Percentiles rank a stretch among this genome's conserved stretches.
These are phyloP conservation scores for Aleadryas rufinucha DNA, from an alignment of 2,113 vertebrate genomes.

Conservation along the genomic window DNA sequence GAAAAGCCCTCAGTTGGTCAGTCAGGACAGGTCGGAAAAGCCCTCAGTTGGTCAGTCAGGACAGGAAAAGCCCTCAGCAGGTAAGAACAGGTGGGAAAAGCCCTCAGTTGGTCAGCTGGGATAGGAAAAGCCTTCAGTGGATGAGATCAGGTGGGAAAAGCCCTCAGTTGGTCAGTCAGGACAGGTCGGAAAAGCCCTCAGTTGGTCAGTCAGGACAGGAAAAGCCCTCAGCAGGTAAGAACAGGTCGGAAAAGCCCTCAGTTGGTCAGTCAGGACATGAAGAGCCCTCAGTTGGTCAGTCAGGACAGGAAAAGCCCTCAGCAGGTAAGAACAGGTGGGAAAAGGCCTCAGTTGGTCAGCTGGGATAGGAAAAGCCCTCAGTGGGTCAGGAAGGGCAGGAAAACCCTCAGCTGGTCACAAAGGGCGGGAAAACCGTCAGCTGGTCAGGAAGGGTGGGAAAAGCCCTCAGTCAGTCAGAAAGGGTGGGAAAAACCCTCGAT, in stretches of 20 bases:
- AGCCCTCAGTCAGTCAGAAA: no score
- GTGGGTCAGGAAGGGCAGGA: accelerated
- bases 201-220: not conserved
- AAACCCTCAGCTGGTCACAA: not conserved
- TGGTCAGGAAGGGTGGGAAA: no score
- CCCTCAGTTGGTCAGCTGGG: accelerated
- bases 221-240: no score
- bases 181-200: no score
- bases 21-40: no score
- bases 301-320: no score
- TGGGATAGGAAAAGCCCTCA: accelerated
- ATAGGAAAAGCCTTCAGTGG: not conserved
- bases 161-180: accelerated
- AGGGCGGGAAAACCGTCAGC: no score
- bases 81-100: not conserved
- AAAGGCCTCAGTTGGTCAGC: no score
- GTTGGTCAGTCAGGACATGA: accelerated
- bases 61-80: not conserved
- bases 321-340: no score
- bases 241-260: not conserved
- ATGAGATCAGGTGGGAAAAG: accelerated
- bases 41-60: not conserved
- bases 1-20: not conserved
- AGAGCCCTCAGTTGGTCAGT: not conserved
- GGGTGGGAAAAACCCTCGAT: accelerated